Conservation (phyloP, 2,797 vertebrate genomes). For the Parauchenoglanis ngamensis region DNA sequence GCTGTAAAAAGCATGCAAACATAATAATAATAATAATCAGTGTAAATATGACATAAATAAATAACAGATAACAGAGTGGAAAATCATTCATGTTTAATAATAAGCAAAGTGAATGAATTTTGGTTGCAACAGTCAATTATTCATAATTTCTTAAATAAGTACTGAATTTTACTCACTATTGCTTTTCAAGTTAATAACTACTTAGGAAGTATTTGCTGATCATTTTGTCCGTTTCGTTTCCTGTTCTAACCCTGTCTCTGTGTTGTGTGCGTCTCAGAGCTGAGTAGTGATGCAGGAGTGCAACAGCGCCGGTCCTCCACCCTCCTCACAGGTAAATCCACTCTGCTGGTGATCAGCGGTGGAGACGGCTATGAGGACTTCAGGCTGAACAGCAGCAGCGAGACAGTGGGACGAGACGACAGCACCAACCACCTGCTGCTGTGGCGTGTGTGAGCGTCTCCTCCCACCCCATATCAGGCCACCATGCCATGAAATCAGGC, state of each 20-base stretch:
- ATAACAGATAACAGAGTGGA: neutral
- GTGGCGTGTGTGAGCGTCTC: slow-evolving; percentile 85
- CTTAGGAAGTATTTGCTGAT: neutral
- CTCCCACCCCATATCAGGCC: neutral
- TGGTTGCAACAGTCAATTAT: neutral
- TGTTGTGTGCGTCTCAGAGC: slow-evolving; percentile 62
- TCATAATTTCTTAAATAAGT: neutral
- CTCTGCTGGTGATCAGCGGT: slow-evolving; percentile 93
- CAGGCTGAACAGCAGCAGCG: slow-evolving; percentile 91
- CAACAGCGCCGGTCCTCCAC: slow-evolving; percentile 76
- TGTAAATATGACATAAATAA: neutral
- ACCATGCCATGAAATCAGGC: neutral
- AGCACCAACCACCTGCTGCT: slow-evolving; percentile 97
- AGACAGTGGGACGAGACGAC: slow-evolving; percentile 94
- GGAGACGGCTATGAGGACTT: slow-evolving; percentile 98
- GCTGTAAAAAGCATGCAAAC: neutral
- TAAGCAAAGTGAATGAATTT: neutral
- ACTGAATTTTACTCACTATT: neutral
- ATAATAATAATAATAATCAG: neutral
- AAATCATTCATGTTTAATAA: neutral
- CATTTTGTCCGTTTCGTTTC: neutral
- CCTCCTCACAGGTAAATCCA: slow-evolving; percentile 79
- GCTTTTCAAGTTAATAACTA: neutral
- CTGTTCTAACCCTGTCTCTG: slow-evolving; percentile 3
- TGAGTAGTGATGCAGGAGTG: slow-evolving; percentile 2